Base-by-base conservation (phyloP, 2,888 invertebrate genomes). In the Erebia aethiops region DNA sequence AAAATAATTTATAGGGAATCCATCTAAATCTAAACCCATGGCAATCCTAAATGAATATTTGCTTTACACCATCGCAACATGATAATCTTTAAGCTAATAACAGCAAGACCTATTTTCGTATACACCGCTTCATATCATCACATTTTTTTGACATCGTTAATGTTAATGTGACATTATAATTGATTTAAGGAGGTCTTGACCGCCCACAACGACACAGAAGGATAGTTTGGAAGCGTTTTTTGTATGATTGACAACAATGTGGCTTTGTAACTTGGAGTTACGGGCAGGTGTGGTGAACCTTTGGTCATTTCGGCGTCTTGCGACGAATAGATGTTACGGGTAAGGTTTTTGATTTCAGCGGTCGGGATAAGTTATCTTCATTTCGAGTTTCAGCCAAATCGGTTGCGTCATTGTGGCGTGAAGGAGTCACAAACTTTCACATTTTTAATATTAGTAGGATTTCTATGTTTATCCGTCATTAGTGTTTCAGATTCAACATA, bases 91-190 rank as follows among this genome's bases (percentile, higher is more conserved):
- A 68, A 21, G 7, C 1, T 0, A 10, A 35, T 57, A 26, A 10
- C 0, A 26, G n/a, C 52, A 73, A 65, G 56, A 63, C 7, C 35
- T 46, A 52, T 67, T 70, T 52, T 61, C 5, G 2, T 11, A n/a
- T 10, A 8, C 8, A 8, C 54, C 70, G 67, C 69, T 71, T 71
- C 66, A 61, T 64, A 74, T 76, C 75, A 71, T 75, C 74, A 11
- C 49, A 74, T 74, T 69, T 74, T 75, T 74, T 74, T 74, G 72
- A 75, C 70, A 68, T 74, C 75, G 75, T 78, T 75, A 78, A 75
- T 75, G 78, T 77, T 77, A 77, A 80, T 77, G 78, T 77, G 77
- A 77, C 79, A 77, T 75, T 77, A 77, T 80, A 80, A 80, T 79
- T 78, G 80, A 80, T 79, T 77, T 77, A 78, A 76, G 76, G 73